phyloP scores from a whole-genome alignment of 2,113 vertebrate species.

The Monopterus albus region DNA sequence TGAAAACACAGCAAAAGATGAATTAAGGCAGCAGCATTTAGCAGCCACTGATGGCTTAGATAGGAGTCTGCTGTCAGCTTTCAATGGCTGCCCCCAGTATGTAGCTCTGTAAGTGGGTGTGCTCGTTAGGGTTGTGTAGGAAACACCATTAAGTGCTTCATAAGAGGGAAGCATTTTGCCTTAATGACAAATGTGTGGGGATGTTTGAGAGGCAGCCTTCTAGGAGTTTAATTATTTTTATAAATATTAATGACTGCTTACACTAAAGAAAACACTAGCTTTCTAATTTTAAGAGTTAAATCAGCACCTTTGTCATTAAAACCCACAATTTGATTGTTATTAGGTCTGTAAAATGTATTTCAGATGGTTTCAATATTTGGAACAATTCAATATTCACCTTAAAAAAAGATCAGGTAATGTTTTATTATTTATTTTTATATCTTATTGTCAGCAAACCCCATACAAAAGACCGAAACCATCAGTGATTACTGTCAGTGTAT shows the following conservation, averaged over 20 bases:
- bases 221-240: background rate
- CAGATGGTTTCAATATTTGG: no score
- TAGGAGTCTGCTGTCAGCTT: slow-evolving; percentile 27
- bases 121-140: background rate
- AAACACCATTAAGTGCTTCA: slow-evolving; percentile 30
- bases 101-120: slow-evolving; percentile 17
- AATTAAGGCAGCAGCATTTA: slow-evolving; percentile 65
- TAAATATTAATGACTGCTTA: background rate
- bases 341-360: background rate
- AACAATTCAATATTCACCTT: no score
- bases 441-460: no score
- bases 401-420: no score
- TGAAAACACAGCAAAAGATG: slow-evolving; percentile 42
- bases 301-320: background rate
- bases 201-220: background rate
- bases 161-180: slow-evolving; percentile 10
- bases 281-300: background rate
- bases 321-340: background rate
- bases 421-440: no score
- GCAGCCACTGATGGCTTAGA: slow-evolving; percentile 42
- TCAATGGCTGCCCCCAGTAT: slow-evolving; percentile 19
- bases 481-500: no score
- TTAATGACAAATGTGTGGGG: slow-evolving; percentile 14
- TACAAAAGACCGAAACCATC: no score
- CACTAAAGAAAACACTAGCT: background rate